phyloP scores from a whole-genome alignment of 2,113 vertebrate species.

The Lagopus leucura region DNA sequence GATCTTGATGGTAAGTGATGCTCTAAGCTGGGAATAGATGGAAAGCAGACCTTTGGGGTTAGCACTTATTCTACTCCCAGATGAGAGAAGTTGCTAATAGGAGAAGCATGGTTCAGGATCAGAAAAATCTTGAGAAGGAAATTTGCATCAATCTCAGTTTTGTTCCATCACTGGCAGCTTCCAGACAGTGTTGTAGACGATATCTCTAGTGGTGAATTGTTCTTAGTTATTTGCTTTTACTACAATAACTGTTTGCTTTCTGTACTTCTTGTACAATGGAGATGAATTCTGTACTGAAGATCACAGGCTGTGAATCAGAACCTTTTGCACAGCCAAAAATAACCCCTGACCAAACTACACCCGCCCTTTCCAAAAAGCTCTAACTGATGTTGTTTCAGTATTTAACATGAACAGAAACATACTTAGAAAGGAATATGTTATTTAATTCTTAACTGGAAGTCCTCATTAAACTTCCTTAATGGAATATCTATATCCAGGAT shows the following conservation, averaged over 20 bases:
- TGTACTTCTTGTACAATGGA: neutral
- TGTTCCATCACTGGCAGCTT: neutral
- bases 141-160: neutral
- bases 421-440: neutral
- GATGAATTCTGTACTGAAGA: neutral
- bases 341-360: neutral
- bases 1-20: neutral
- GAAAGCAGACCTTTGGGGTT: neutral
- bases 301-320: neutral
- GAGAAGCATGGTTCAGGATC: neutral
- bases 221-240: neutral
- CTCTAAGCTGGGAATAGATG: neutral
- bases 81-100: neutral
- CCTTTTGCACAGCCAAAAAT: neutral
- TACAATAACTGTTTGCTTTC: neutral
- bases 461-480: neutral
- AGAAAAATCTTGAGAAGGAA: neutral
- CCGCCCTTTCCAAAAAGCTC: accelerated
- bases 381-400: neutral
- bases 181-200: neutral
- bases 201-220: neutral
- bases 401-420: neutral
- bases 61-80: neutral
- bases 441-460: neutral
- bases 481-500: neutral